Evolutionary conservation across 92 coral and sea anemone species (phyloP).

Genomic region (Heteractis magnifica): DNA sequence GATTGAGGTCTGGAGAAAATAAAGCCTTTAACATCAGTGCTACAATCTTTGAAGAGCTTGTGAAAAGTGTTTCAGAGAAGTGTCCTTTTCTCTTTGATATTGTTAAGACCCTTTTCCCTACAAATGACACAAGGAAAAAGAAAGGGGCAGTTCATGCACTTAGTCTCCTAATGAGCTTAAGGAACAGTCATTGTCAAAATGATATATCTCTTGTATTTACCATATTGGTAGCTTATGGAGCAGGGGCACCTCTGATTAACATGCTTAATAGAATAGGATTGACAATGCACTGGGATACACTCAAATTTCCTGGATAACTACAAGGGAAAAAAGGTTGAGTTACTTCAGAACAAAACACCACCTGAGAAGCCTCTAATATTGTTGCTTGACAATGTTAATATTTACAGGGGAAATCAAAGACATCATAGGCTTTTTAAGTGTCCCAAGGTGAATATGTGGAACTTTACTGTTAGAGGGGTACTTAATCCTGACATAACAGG

Average conservation of each 20-base stretch:
- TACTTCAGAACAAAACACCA: slow-evolving; percentile 4
- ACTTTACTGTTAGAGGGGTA: slow-evolving; percentile 35
- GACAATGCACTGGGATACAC: too few species aligned
- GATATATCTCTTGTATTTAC: too few species aligned
- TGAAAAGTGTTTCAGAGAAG: slow-evolving; percentile 21
- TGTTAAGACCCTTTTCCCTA: slow-evolving; percentile 36
- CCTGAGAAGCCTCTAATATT: slow-evolving; percentile 26
- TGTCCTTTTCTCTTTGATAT: slow-evolving; percentile 38
- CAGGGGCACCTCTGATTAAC: too few species aligned
- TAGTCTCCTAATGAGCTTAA: too few species aligned
- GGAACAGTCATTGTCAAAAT: too few species aligned
- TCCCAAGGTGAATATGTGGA: slow-evolving; percentile 46
- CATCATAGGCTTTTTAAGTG: slow-evolving; percentile 48
- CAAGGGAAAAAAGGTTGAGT: background rate
- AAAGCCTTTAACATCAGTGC: slow-evolving; percentile 11
- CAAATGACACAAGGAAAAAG: too few species aligned
- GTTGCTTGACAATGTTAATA: slow-evolving; percentile 51
- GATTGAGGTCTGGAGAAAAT: background rate
- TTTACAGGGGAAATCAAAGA: slow-evolving; percentile 45
- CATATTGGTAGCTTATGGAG: too few species aligned
- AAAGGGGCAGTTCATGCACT: too few species aligned
- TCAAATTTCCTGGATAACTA: too few species aligned
- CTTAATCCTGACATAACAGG: too few species aligned
- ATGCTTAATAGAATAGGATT: too few species aligned
- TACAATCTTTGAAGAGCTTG: slow-evolving; percentile 38